Base-by-base conservation (phyloP, 2,113 vertebrate species). In the Haplotaxodon microlepis region DNA sequence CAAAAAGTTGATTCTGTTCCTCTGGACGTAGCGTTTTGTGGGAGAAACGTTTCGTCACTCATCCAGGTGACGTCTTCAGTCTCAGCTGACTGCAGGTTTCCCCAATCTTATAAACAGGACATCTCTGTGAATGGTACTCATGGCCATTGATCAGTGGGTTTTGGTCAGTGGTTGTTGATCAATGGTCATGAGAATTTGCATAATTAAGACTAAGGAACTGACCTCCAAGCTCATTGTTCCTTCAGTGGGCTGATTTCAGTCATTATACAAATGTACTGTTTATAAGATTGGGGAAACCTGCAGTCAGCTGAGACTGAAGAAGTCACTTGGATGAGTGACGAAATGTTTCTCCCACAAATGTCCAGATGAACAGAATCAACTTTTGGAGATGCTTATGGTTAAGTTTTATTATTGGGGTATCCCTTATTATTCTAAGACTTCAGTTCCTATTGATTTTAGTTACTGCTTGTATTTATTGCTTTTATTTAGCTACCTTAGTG, bases 71-170 rank as follows among this genome's bases (percentile, higher is more conserved):
- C 2, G 0, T 12, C 24, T 57, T 57, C 54, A 29, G 54, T 1
- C 54, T 57, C 12, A 57, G 12, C 24, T 57, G 54, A 27, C 54
- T 27, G 54, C 54, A 8, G 54, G 54, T 57, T 57, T 56, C 8
- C 8, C 4, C 21, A 14, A 27, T 0, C 24, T 2, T 14, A 27
- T 27, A 27, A 57, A 57, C 0, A 57, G 24, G 0, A 57, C 54
- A 14, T 57, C 1, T 57, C 7, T 57, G 54, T 57, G 24, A 57
- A 8, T 27, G 12, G 12, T 0, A 3, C 0, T 56, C 11, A 24
- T 56, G 21, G 6, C 0, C 7, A 57, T 9, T 29, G 7, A 2
- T 14, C 12, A 50, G 50, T 54, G 9, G 51, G 24, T 24, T 5
- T 40, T 40, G 40, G 0, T 42, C 40, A 50, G 50, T 54, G 10